Percentiles rank a stretch among this genome's conserved stretches.
phyloP scores from a whole-genome alignment of 2,113 vertebrate species.

The Alexandromys fortis region DNA sequence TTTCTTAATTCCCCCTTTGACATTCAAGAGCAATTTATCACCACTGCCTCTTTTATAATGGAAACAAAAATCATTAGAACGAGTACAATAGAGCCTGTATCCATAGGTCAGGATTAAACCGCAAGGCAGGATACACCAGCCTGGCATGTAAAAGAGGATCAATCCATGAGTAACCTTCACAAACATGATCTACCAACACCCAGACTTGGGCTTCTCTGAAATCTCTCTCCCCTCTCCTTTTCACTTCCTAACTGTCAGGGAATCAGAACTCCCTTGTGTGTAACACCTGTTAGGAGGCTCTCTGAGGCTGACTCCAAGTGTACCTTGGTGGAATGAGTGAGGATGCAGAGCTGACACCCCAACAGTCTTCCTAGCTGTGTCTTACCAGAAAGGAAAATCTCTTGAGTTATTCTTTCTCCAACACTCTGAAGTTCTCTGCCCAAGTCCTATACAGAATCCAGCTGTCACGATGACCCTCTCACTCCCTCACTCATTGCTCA shows the following conservation, averaged over 20 bases:
- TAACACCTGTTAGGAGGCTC: background rate
- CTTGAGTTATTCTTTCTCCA: background rate
- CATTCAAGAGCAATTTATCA: constrained; percentile 41
- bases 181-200: no score
- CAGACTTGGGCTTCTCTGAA: background rate
- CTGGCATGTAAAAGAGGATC: background rate
- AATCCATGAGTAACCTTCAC: background rate
- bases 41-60: background rate
- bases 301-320: background rate
- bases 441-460: background rate
- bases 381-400: background rate
- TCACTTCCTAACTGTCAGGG: background rate
- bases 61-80: constrained; percentile 28
- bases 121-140: background rate
- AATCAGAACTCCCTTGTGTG: background rate
- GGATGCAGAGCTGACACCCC: background rate
- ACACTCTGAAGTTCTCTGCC: background rate
- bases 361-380: background rate
- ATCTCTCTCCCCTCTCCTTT: background rate
- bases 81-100: background rate
- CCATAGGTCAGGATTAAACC: background rate
- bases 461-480: accelerated
- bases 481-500: background rate
- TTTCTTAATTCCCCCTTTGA: constrained; percentile 62
- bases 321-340: background rate